Percentiles rank a stretch among this genome's conserved stretches.
These are phyloP conservation scores for Heliconius hermathena DNA, from an alignment of 1,140 invertebrate species.

Conservation along the genomic window DNA sequence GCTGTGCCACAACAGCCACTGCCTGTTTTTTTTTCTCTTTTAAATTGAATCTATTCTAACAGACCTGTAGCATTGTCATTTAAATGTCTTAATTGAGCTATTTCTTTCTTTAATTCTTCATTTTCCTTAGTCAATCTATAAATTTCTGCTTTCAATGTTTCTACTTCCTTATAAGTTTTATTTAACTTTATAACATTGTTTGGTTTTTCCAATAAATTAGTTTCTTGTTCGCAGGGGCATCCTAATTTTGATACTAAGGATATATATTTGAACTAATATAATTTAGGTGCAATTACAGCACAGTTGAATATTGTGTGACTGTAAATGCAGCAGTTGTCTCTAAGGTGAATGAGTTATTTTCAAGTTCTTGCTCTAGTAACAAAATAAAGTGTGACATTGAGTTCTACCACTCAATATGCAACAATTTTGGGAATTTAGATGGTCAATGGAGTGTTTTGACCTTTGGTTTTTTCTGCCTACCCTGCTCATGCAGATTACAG, in stretches of 20 bases:
- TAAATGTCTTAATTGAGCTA: slow-evolving; percentile 49
- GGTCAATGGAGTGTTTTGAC: no score
- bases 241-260: slow-evolving; percentile 25
- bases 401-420: no score
- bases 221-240: slow-evolving; percentile 15
- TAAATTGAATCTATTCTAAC: slow-evolving; percentile 22
- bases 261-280: slow-evolving; percentile 25
- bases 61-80: slow-evolving; percentile 41
- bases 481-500: no score
- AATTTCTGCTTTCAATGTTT: slow-evolving; percentile 52
- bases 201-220: not conserved
- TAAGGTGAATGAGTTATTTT: no score
- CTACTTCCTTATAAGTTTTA: slow-evolving; percentile 45
- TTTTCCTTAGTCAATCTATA: slow-evolving; percentile 76
- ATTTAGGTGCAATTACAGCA: not conserved
- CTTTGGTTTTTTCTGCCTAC: no score
- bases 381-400: no score
- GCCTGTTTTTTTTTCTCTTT: not conserved
- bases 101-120: slow-evolving; percentile 65
- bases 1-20: no score
- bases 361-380: no score
- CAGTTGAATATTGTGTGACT: no score
- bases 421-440: no score
- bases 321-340: no score
- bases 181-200: slow-evolving; percentile 24